phyloP scores from a whole-genome alignment of 2,113 vertebrate genomes.

The Chaenocephalus aceratus region DNA sequence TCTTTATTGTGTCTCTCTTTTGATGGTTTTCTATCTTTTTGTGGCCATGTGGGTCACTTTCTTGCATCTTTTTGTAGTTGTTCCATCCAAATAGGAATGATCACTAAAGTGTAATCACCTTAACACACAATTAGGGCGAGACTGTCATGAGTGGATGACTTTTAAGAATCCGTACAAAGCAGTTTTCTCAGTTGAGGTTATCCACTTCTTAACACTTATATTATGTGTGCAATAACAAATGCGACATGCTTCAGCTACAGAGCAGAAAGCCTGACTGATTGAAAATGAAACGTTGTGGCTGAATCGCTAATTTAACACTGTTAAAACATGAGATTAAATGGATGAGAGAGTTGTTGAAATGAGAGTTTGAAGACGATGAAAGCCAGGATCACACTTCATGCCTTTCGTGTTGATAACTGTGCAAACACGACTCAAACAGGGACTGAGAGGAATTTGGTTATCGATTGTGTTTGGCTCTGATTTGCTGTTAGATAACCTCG shows the following conservation, averaged over 20 bases:
- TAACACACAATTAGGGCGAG: background rate
- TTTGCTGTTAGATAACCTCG: constrained; percentile 13
- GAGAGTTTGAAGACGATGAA: constrained; percentile 13
- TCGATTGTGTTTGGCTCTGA: constrained; percentile 37
- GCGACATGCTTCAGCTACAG: background rate
- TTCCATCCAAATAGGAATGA: background rate
- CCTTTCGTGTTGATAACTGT: constrained; percentile 46
- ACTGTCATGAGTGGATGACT: background rate
- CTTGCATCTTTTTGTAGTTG: background rate
- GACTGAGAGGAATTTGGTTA: constrained; percentile 14
- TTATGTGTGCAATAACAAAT: background rate
- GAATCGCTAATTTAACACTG: background rate
- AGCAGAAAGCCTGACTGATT: too few species aligned
- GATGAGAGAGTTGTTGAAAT: constrained; percentile 21
- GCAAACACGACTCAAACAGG: constrained; percentile 36
- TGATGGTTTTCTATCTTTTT: too few species aligned
- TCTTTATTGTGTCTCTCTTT: too few species aligned
- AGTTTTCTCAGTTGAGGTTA: background rate
- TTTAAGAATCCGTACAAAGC: background rate
- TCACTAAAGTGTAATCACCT: background rate
- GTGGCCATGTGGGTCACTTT: too few species aligned
- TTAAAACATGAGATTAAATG: constrained; percentile 25
- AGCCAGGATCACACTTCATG: constrained; percentile 7
- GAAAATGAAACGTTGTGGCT: background rate
- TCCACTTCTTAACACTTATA: background rate